Percentiles rank a stretch among this genome's conserved stretches.
phyloP scores from a whole-genome alignment of 2,113 vertebrate genomes.

The Bubo scandiacus region DNA sequence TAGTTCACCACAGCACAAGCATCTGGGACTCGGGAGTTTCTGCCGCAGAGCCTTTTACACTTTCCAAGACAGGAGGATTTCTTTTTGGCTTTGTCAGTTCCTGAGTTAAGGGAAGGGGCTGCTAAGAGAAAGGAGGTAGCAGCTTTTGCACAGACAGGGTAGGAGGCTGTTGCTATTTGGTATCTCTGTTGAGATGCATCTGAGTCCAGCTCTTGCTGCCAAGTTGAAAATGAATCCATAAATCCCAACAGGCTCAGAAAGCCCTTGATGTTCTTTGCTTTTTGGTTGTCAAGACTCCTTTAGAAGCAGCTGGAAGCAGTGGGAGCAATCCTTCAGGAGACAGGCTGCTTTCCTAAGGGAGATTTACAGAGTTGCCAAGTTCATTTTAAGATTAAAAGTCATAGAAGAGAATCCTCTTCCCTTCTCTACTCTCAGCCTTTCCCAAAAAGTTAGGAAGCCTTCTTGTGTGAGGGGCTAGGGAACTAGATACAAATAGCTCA shows the following conservation, averaged over 20 bases:
- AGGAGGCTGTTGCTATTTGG: background rate
- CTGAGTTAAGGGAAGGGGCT: background rate
- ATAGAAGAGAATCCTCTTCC: background rate
- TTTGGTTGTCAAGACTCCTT: background rate
- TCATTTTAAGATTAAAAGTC: background rate
- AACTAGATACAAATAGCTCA: background rate
- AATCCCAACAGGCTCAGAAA: conserved; percentile 18
- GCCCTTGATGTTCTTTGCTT: background rate
- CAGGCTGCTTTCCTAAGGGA: background rate
- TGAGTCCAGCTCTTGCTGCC: background rate
- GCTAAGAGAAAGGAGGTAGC: background rate
- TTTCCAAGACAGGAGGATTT: background rate
- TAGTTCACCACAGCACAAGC: background rate
- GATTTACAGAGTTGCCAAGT: background rate
- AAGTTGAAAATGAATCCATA: conserved; percentile 28
- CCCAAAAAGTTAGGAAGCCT: background rate
- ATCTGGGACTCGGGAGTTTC: background rate
- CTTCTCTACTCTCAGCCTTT: background rate
- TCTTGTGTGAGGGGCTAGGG: background rate
- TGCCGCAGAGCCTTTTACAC: background rate
- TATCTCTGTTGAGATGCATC: background rate
- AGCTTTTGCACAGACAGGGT: background rate
- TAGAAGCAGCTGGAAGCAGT: background rate
- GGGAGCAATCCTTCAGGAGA: background rate
- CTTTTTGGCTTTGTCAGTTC: background rate